Evolutionary conservation across 1,140 invertebrate genomes (phyloP).

Genomic region (Drosophila nigrodunni): DNA sequence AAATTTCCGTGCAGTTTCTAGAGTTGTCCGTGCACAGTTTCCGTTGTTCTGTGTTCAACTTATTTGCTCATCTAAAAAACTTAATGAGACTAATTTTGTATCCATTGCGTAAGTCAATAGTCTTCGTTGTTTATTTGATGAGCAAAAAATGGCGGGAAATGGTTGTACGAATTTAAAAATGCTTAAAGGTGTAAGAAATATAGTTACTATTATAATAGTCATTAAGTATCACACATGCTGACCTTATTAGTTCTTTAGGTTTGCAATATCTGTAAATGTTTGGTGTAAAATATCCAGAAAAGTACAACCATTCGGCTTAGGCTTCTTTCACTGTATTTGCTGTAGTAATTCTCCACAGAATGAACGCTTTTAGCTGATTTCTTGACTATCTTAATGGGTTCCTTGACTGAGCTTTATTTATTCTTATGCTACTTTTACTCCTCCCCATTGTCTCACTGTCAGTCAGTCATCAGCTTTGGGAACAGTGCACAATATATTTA

Average conservation of each 20-base stretch:
- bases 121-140: too few relatives aligned
- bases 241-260: too few relatives aligned
- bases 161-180: too few relatives aligned
- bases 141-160: too few relatives aligned
- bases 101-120: neutral
- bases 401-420: slow-evolving; percentile 33
- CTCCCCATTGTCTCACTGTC: slow-evolving; percentile 11
- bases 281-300: neutral
- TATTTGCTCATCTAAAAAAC: slow-evolving; percentile 31
- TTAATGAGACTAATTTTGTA: slow-evolving; percentile 18
- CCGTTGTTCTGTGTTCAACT: neutral
- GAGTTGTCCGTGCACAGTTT: slow-evolving; percentile 27
- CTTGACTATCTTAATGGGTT: slow-evolving; percentile 24
- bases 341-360: too few relatives aligned
- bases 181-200: slow-evolving; percentile 3
- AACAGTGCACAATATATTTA: slow-evolving; percentile 71
- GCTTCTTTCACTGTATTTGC: neutral
- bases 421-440: slow-evolving; percentile 2
- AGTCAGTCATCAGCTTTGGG: slow-evolving; percentile 63
- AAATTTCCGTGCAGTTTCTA: slow-evolving; percentile 27
- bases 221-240: too few relatives aligned
- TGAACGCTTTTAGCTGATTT: slow-evolving; percentile 14
- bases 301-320: neutral
- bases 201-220: neutral
- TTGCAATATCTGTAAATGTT: neutral